Percentiles rank a stretch among this genome's conserved stretches.
phyloP scores from a whole-genome alignment of 2,113 vertebrate species.

The Entosphenus tridentatus region DNA sequence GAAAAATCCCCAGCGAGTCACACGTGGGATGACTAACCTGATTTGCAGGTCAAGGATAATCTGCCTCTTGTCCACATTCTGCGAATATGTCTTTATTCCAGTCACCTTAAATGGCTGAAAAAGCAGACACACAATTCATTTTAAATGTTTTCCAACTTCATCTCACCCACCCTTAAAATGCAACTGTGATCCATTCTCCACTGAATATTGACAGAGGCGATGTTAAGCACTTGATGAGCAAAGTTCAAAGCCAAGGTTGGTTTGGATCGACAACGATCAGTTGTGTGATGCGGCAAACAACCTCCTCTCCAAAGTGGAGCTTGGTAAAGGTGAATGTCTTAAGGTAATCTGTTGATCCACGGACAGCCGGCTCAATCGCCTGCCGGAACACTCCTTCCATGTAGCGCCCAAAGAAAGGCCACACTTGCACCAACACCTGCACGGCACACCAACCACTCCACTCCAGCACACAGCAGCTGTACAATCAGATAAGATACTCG shows the following conservation, averaged over 20 bases:
- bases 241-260: too few relatives aligned
- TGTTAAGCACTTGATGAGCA: too few relatives aligned
- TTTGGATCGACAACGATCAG: too few relatives aligned
- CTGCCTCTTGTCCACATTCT: slow-evolving; percentile 43
- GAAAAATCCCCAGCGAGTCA: too few relatives aligned
- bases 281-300: slow-evolving; percentile 13
- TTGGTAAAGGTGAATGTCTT: slow-evolving; percentile 67
- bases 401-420: slow-evolving; percentile 69
- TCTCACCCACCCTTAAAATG: too few relatives aligned
- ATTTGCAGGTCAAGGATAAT: slow-evolving; percentile 61
- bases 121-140: too few relatives aligned
- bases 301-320: slow-evolving; percentile 59
- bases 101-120: slow-evolving; percentile 57
- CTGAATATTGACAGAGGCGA: too few relatives aligned
- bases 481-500: too few relatives aligned
- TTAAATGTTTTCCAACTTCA: too few relatives aligned
- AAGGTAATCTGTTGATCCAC: slow-evolving; percentile 38
- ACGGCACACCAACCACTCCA: not conserved
- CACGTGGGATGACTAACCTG: slow-evolving; percentile 20
- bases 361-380: slow-evolving; percentile 42
- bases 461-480: too few relatives aligned
- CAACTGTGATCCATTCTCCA: too few relatives aligned
- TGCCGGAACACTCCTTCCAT: slow-evolving; percentile 66
- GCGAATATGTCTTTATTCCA: slow-evolving; percentile 45
- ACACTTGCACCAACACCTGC: slow-evolving; percentile 57